phyloP scores from a whole-genome alignment of 2,113 vertebrate genomes.

The Colius striatus region DNA sequence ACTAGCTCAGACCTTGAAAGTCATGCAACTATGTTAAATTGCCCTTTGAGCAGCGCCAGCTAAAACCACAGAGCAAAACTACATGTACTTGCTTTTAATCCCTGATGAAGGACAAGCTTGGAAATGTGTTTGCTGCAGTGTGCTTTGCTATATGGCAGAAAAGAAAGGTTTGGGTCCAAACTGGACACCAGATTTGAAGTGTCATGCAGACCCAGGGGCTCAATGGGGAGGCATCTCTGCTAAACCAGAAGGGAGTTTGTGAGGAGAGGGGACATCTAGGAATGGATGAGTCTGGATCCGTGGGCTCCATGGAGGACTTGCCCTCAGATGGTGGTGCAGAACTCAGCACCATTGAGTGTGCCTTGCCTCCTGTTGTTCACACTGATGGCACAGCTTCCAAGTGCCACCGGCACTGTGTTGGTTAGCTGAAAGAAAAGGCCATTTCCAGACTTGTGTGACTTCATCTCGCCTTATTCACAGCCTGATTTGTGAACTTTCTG shows the following conservation, averaged over 20 bases:
- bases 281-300: accelerated
- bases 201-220: background rate
- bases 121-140: accelerated
- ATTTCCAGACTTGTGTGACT: background rate
- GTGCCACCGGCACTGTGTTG: background rate
- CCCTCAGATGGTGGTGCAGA: background rate
- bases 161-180: background rate
- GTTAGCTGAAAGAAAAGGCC: background rate
- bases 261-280: background rate
- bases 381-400: background rate
- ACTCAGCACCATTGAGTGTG: accelerated
- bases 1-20: background rate
- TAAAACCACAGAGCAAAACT: background rate
- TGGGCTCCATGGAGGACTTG: background rate
- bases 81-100: background rate
- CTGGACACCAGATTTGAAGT: background rate
- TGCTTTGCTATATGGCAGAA: background rate
- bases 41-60: background rate
- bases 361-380: background rate
- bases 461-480: background rate
- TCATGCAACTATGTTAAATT: accelerated
- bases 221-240: background rate
- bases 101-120: background rate
- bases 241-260: background rate
- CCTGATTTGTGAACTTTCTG: background rate